phyloP scores from a whole-genome alignment of 2,797 vertebrate species.

The Pangasius sanitwongsei region DNA sequence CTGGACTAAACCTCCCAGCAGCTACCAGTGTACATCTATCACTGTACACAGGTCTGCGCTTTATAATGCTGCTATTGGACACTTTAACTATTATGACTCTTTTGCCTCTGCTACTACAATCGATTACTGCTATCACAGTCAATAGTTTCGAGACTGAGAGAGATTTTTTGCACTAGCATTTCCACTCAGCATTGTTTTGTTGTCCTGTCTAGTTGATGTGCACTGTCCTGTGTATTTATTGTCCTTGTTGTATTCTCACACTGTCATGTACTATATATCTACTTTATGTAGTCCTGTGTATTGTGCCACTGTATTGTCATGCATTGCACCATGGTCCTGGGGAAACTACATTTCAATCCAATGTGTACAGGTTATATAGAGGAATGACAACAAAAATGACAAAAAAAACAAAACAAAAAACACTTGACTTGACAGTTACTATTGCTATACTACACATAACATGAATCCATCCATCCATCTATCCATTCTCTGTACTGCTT shows the following conservation, averaged over 20 bases:
- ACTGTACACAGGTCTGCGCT: background rate
- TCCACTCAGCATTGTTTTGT: background rate
- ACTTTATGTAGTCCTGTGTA: background rate
- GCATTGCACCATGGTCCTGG: background rate
- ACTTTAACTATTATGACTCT: slow-evolving; percentile 1
- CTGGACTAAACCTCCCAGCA: background rate
- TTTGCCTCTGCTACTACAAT: background rate
- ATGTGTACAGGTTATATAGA: background rate
- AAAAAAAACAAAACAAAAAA: no score
- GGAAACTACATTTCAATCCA: background rate
- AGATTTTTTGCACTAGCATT: background rate
- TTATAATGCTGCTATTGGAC: slow-evolving; percentile 4
- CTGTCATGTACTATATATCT: no score
- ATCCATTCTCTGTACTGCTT: no score
- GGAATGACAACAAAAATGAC: background rate
- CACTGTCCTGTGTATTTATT: slow-evolving; percentile 4
- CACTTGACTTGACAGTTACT: no score
- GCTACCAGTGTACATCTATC: background rate
- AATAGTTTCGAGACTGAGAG: background rate
- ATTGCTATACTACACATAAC: no score
- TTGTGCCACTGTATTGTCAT: background rate
- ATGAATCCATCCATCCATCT: no score
- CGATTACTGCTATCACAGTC: slow-evolving; percentile 1
- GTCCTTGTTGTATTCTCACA: slow-evolving; percentile 3
- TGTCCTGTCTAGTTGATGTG: background rate